Evolutionary conservation across 2,888 invertebrate species (phyloP).

Genomic region (Euclidia mi): DNA sequence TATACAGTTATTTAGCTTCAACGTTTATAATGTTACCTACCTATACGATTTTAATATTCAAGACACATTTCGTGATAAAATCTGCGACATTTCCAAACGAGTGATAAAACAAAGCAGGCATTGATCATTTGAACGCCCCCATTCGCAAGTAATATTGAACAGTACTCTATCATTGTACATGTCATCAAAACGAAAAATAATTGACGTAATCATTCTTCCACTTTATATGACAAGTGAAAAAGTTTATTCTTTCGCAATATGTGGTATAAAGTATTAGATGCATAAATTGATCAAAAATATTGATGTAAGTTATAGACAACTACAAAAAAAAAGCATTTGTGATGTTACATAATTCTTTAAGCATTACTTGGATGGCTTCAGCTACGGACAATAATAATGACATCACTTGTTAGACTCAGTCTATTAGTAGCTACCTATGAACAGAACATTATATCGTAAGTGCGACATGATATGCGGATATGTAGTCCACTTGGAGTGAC

Average conservation of each 20-base stretch:
- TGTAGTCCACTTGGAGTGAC: too few species aligned
- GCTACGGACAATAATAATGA: conserved; percentile 12
- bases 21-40: conserved; percentile 67
- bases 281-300: too few species aligned
- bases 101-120: conserved; percentile 38
- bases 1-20: conserved; percentile 78
- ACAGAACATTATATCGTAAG: too few species aligned
- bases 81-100: conserved; percentile 63
- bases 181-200: conserved; percentile 25
- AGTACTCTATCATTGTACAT: conserved; percentile 40
- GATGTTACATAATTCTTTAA: conserved; percentile 1
- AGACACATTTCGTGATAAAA: conserved; percentile 64
- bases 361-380: conserved; percentile 11
- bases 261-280: too few species aligned
- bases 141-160: conserved; percentile 18
- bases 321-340: too few species aligned
- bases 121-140: conserved; percentile 56
- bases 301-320: too few species aligned
- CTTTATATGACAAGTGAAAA: conserved; percentile 2
- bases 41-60: conserved; percentile 74
- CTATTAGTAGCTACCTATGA: not conserved
- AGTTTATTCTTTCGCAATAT: not conserved
- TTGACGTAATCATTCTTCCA: conserved; percentile 30
- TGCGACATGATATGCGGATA: too few species aligned
- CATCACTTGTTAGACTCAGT: conserved; percentile 17